phyloP scores from a whole-genome alignment of 2,113 vertebrate genomes.

The Hydrochoerus hydrochaeris region DNA sequence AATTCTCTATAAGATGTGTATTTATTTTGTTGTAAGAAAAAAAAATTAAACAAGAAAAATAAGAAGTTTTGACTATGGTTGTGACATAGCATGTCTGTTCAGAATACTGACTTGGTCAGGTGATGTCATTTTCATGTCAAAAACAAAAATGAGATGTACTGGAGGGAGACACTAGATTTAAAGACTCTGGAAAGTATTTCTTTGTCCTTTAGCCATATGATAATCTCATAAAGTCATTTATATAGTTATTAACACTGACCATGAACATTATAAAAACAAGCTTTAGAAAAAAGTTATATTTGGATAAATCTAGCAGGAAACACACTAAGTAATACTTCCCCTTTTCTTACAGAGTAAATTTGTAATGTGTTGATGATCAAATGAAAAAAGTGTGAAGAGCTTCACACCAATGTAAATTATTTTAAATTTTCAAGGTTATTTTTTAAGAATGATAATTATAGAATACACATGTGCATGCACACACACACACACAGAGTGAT shows the following conservation, averaged over 20 bases:
- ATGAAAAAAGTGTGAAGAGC: not conserved
- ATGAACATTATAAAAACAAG: not conserved
- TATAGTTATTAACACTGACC: not conserved
- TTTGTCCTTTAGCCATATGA: conserved; percentile 16
- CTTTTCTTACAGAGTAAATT: too few species aligned
- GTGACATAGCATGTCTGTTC: not conserved
- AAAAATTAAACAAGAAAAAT: not conserved
- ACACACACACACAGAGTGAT: not conserved
- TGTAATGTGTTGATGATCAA: not conserved
- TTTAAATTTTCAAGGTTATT: not conserved
- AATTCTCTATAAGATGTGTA: not conserved
- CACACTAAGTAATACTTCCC: not conserved
- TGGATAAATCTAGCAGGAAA: not conserved
- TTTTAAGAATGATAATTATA: not conserved
- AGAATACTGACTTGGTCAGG: not conserved
- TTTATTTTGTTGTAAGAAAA: conserved; percentile 29
- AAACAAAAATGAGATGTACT: not conserved
- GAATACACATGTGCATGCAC: not conserved
- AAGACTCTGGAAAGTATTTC: not conserved
- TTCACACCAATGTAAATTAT: not conserved
- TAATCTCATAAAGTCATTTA: not conserved
- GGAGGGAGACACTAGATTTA: not conserved
- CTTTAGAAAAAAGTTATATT: not conserved
- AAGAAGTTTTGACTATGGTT: not conserved
- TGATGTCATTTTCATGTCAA: not conserved